Base-by-base conservation (phyloP, 1,140 invertebrate species). In the Lordiphosa collinella region DNA sequence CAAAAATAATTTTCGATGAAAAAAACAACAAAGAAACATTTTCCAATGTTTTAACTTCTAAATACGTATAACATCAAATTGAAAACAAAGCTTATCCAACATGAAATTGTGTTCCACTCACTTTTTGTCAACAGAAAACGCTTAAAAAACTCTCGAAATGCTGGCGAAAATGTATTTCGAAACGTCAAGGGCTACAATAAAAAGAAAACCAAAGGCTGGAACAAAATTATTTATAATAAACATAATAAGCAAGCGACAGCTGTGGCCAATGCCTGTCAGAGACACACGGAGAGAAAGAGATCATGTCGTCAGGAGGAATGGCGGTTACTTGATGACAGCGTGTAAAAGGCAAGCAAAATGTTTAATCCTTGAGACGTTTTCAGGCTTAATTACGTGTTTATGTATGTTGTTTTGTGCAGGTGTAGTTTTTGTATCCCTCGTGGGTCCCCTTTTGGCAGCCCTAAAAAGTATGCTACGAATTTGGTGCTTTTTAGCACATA, bases 201-300 rank as follows among this genome's bases (percentile, higher is more conserved):
- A 22, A 5, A 22, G n/a, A 40, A 58, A 36, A 69, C 31, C 38
- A 50, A 46, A 63, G 64, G 59, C 59, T 76, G 76, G 53, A 76
- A 55, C 62, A 76, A 82, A 82, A 82, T 84, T 84, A 82, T 84
- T 78, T 78, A 84, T 82, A 72, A 82, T 82, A 72, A 82, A 78
- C 79, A 84, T 84, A 84, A 84, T 78, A 78, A 65, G 63, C 68
- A 48, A n/a, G 59, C 58, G 67, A 61, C 78, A 84, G 73, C 78
- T 82, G 78, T 76, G 78, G 67, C 72, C 78, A 71, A 82, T 76
- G 66, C 36, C 59, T 74, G 59, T 55, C 53, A 47, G 36, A 49
- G 40, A 44, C 5, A 34, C 9, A n/a, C 8, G 8, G 18, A 31
- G 41, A 4, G 2, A 31, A 8, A 29, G 18, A 50, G 47, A 49